Evolutionary conservation across 2,888 invertebrate species (phyloP).

Genomic region (Drosophila setosimentum): DNA sequence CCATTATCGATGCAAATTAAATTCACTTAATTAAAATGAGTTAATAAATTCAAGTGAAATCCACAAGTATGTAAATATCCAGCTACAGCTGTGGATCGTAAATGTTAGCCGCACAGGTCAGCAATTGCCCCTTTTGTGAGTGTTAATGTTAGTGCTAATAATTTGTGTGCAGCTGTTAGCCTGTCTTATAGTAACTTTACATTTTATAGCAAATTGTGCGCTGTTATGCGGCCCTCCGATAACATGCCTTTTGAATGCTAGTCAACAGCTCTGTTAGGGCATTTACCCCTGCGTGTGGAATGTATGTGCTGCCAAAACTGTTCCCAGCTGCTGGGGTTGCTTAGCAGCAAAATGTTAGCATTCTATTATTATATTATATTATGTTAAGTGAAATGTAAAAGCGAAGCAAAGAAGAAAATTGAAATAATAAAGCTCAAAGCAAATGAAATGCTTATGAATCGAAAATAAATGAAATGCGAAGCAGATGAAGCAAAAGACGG

Average conservation of each 20-base stretch:
- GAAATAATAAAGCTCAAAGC: neutral
- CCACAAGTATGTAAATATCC: constrained; percentile 17
- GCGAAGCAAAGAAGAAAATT: neutral
- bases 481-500: neutral
- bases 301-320: constrained; percentile 20
- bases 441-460: neutral
- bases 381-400: constrained; percentile 1
- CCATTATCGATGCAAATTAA: constrained; percentile 57
- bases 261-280: constrained; percentile 7
- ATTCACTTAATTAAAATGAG: constrained; percentile 52
- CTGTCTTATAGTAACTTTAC: constrained; percentile 27
- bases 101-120: neutral
- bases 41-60: constrained; percentile 25
- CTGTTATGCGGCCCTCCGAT: neutral
- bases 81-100: neutral
- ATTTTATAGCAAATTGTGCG: constrained; percentile 21
- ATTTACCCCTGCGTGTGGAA: constrained; percentile 12
- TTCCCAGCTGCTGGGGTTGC: constrained; percentile 36
- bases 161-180: constrained; percentile 8
- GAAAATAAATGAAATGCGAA: neutral
- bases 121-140: constrained; percentile 2
- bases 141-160: constrained; percentile 1
- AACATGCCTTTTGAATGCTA: constrained; percentile 4
- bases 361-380: neutral
- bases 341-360: constrained; percentile 1